Conservation (phyloP, 2,113 vertebrate genomes). For the Pachyramphus minor region DNA sequence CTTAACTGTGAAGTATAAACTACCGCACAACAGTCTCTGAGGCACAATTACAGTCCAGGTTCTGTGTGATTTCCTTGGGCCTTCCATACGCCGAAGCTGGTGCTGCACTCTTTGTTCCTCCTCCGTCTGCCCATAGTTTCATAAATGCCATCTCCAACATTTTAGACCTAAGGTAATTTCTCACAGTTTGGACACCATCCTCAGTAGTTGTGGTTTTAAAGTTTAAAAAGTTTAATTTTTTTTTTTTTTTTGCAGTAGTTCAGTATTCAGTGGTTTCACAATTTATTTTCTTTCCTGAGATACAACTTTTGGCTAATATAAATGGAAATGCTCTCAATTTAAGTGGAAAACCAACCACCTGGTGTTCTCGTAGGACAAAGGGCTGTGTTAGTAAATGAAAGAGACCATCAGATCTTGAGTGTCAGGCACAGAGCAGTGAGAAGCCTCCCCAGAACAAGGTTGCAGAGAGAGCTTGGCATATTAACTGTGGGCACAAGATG, state of each 20-base stretch:
- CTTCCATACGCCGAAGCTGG: too few species aligned
- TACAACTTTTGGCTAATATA: neutral
- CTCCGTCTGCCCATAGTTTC: too few species aligned
- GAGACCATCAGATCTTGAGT: neutral
- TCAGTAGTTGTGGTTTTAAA: neutral
- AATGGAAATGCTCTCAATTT: neutral
- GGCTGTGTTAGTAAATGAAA: neutral
- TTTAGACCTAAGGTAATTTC: neutral
- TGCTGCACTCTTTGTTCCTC: too few species aligned
- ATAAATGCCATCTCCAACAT: too few species aligned
- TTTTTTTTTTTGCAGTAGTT: neutral
- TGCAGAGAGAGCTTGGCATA: neutral
- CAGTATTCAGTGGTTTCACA: neutral
- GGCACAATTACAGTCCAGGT: too few species aligned
- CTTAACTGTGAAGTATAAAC: too few species aligned
- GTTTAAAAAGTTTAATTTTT: neutral
- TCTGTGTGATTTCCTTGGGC: too few species aligned
- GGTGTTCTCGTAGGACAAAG: neutral
- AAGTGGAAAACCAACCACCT: neutral
- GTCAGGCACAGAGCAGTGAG: neutral
- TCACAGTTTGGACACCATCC: neutral
- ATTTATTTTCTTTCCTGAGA: neutral
- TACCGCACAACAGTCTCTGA: too few species aligned
- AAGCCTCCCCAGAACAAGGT: neutral
- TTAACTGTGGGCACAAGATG: neutral